Base-by-base conservation (phyloP, 1,140 invertebrate genomes). In the Mya arenaria region DNA sequence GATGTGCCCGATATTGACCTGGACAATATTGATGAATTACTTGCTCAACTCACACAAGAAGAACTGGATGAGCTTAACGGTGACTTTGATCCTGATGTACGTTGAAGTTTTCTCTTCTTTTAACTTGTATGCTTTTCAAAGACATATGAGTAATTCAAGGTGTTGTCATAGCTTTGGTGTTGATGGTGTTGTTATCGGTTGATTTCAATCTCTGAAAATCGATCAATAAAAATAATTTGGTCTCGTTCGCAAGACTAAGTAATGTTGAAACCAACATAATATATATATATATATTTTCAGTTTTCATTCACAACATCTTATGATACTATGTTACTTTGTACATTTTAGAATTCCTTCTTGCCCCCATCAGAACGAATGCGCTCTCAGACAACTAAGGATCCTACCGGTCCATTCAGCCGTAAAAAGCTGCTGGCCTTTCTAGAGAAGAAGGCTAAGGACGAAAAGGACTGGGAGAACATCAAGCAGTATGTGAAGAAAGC, bases 51-150 rank as follows among this genome's bases (percentile, higher is more conserved):
- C 60, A 97, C 98, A 74, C 95, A 96, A 19, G 98, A 99, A 92
- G 99, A 99, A 94, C 96, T 99, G 65, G 98, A 98, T 88, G 97
- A 99, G 92, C 94, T 99, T 81, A 98, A 98, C 87, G 98, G 97
- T 94, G 98, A 99, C 95, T 98, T 99, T 82, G 99, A 99, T 95
- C 98, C 99, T 86, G 98, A 99, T 95, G 98, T 99, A 94, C 98
- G 97, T 88, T n/a, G n/a, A n/a, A n/a, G n/a, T n/a, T n/a, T n/a
- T n/a, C n/a, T n/a, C n/a, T n/a, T n/a, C n/a, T n/a, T n/a, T n/a
- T n/a, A n/a, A n/a, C n/a, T n/a, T n/a, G n/a, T n/a, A n/a, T n/a
- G n/a, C n/a, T n/a, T n/a, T n/a, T n/a, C n/a, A n/a, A n/a, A n/a
- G n/a, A n/a, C n/a, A n/a, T n/a, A n/a, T n/a, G n/a, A n/a, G n/a